A percentile compares a stretch with the other conserved stretches of the same genome.
phyloP scores from a whole-genome alignment of 2,797 vertebrate species.

The Eulemur rubriventer region DNA sequence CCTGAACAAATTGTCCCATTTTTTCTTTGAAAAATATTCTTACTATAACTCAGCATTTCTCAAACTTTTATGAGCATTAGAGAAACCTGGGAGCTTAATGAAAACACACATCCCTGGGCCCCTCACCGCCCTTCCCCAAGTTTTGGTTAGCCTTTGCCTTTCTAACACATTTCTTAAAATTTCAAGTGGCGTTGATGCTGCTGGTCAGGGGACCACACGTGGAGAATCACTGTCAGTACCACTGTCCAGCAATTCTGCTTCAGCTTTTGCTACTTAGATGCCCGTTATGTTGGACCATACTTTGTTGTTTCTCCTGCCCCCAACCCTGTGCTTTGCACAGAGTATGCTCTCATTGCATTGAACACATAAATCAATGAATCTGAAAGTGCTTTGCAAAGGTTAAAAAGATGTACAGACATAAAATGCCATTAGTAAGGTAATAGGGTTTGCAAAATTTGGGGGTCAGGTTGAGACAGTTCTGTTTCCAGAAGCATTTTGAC shows the following conservation, averaged over 20 bases:
- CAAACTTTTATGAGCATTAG: not conserved
- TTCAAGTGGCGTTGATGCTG: not conserved
- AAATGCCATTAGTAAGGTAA: not conserved
- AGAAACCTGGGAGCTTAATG: not conserved
- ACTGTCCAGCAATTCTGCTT: not conserved
- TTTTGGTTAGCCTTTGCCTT: not conserved
- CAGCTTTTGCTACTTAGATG: not conserved
- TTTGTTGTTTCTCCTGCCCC: not conserved
- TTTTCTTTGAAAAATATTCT: not conserved
- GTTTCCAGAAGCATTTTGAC: constrained; percentile 31
- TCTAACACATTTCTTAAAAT: not conserved
- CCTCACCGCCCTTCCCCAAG: not conserved
- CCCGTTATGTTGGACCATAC: not conserved
- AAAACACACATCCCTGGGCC: not conserved
- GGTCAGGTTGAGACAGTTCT: not conserved
- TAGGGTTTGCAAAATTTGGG: not conserved
- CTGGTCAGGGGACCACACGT: not conserved
- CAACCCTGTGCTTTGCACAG: not conserved
- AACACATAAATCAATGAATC: not conserved
- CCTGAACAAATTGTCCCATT: not conserved
- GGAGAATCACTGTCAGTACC: not conserved
- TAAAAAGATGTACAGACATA: not conserved
- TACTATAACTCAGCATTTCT: not conserved
- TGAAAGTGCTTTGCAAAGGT: not conserved
- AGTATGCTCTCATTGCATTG: not conserved